Conservation (phyloP, 1,140 invertebrate genomes). For the Daktulosphaira vitifoliae region DNA sequence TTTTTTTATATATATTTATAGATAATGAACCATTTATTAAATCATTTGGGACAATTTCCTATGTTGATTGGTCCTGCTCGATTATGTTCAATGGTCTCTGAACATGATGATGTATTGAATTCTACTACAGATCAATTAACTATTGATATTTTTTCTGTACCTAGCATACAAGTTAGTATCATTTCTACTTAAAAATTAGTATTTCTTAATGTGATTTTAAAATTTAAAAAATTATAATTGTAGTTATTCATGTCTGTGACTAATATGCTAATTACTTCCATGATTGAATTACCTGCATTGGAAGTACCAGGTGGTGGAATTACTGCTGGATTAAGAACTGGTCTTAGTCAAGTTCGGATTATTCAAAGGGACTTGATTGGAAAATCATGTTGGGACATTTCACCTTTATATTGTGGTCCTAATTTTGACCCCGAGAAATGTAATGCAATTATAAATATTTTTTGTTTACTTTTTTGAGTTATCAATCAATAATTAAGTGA, state of each 20-base stretch:
- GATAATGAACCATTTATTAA: slow-evolving; percentile 70
- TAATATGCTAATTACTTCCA: slow-evolving; percentile 71
- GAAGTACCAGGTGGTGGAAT: slow-evolving; percentile 76
- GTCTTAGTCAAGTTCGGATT: slow-evolving; percentile 58
- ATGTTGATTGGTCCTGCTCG: slow-evolving; percentile 76
- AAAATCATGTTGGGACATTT: slow-evolving; percentile 94
- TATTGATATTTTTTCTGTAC: slow-evolving; percentile 64
- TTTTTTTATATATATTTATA: slow-evolving; percentile 37
- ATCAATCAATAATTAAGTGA: too few relatives aligned
- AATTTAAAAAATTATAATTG: not conserved
- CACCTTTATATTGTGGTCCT: slow-evolving; percentile 72
- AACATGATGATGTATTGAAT: slow-evolving; percentile 83
- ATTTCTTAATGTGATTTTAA: too few relatives aligned
- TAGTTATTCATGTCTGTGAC: slow-evolving; percentile 47
- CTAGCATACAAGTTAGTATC: slow-evolving; percentile 54
- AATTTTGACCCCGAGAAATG: slow-evolving; percentile 17
- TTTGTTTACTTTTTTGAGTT: too few relatives aligned
- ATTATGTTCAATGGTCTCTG: slow-evolving; percentile 76
- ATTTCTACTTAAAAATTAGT: not conserved
- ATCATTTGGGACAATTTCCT: slow-evolving; percentile 81
- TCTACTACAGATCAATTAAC: slow-evolving; percentile 58
- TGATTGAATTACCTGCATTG: slow-evolving; percentile 83
- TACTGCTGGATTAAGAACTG: slow-evolving; percentile 56
- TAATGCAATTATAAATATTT: not conserved
- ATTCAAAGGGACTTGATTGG: slow-evolving; percentile 86